phyloP scores from a whole-genome alignment of 2,888 invertebrate genomes.

The Asteroscopus sphinx region DNA sequence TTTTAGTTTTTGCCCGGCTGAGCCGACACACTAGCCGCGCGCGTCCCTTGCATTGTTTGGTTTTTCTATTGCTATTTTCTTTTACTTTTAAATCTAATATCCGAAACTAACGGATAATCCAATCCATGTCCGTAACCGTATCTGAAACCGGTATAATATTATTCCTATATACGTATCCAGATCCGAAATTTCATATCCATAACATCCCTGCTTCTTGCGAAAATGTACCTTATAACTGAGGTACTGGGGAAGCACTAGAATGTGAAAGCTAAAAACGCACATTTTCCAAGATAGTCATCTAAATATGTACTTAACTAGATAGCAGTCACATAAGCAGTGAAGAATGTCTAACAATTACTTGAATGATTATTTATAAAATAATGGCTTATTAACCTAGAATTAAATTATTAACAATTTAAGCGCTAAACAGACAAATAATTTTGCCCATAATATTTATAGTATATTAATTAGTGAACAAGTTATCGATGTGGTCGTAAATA shows the following conservation, averaged over 20 bases:
- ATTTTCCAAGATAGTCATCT: conserved; percentile 47
- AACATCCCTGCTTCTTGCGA: conserved; percentile 26
- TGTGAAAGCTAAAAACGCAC: conserved; percentile 28
- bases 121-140: too few species aligned
- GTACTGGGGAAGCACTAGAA: conserved; percentile 15
- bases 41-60: too few species aligned
- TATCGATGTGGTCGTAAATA: conserved; percentile 21
- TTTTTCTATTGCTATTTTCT: too few species aligned
- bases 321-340: conserved; percentile 52
- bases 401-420: conserved; percentile 57
- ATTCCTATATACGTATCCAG: too few species aligned
- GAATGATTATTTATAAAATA: conserved; percentile 54
- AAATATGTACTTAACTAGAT: conserved; percentile 36
- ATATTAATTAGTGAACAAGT: conserved; percentile 39
- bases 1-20: too few species aligned
- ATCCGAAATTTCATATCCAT: too few species aligned
- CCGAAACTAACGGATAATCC: too few species aligned
- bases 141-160: too few species aligned
- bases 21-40: too few species aligned
- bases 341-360: conserved; percentile 46
- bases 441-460: conserved; percentile 21
- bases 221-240: conserved; percentile 33
- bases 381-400: conserved; percentile 55
- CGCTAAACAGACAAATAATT: conserved; percentile 42
- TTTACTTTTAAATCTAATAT: too few species aligned